Percentiles rank a stretch among this genome's conserved stretches.
phyloP scores from a whole-genome alignment of 2,797 vertebrate genomes.

The Leuciscus waleckii region DNA sequence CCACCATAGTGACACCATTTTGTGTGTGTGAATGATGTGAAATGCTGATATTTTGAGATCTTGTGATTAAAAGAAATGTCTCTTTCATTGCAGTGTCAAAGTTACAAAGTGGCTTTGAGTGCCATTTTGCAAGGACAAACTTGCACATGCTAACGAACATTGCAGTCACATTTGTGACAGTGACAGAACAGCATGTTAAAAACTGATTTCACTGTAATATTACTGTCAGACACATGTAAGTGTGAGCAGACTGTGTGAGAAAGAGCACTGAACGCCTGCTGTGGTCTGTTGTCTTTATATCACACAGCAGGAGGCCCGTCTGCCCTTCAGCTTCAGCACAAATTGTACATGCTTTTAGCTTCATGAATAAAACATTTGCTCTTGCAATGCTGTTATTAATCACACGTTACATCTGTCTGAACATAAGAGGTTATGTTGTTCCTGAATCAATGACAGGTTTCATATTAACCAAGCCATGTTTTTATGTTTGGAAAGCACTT shows the following conservation, averaged over 20 bases:
- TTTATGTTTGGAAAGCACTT: not conserved
- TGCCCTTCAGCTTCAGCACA: slow-evolving; percentile 8
- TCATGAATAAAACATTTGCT: slow-evolving; percentile 44
- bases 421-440: not conserved
- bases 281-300: slow-evolving; percentile 25
- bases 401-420: not conserved
- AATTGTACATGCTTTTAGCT: slow-evolving; percentile 3
- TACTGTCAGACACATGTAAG: slow-evolving; percentile 5
- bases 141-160: not conserved
- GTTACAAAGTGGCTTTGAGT: not conserved
- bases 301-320: slow-evolving; percentile 33
- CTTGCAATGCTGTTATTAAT: slow-evolving; percentile 8
- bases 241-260: not conserved
- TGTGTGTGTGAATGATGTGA: not conserved
- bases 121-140: not conserved
- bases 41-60: not conserved
- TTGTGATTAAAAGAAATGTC: not conserved
- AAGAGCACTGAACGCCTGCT: slow-evolving; percentile 6
- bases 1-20: not conserved
- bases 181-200: slow-evolving; percentile 24
- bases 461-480: not conserved
- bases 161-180: not conserved
- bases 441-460: not conserved
- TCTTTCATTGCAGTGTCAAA: not conserved
- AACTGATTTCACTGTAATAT: slow-evolving; percentile 1